Conservation (phyloP, 2,113 vertebrate species). For the Phrynocephalus versicolor region DNA sequence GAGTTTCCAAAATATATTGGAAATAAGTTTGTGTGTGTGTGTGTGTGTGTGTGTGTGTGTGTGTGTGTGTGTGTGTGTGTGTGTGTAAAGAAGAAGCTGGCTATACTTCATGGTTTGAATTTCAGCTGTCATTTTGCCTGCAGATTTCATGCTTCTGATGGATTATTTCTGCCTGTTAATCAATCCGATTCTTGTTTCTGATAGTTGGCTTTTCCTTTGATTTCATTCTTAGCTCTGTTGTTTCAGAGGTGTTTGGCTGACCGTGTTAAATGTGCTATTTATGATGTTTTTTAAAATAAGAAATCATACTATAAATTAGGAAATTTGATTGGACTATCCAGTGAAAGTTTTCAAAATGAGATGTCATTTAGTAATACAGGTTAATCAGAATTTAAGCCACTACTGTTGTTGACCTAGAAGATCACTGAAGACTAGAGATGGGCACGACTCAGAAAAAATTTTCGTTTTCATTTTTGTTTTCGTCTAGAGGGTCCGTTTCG, state of each 20-base stretch:
- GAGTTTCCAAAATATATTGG: too few species aligned
- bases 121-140: conserved; percentile 14
- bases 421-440: neutral
- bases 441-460: too few species aligned
- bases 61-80: neutral
- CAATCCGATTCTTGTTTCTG: conserved; percentile 26
- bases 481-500: too few species aligned
- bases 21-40: too few species aligned
- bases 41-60: too few species aligned
- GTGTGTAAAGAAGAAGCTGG: neutral
- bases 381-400: neutral
- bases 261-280: neutral
- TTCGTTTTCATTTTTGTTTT: too few species aligned
- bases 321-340: conserved; percentile 20
- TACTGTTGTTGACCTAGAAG: neutral
- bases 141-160: conserved; percentile 41
- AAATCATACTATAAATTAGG: neutral
- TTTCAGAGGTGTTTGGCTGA: neutral
- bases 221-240: conserved; percentile 18
- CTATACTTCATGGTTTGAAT: conserved; percentile 29
- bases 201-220: conserved; percentile 33
- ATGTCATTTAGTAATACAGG: neutral
- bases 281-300: neutral
- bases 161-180: conserved; percentile 41
- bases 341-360: neutral